Conservation (phyloP, 2,797 vertebrate species). For the Knipowitschia caucasica region DNA sequence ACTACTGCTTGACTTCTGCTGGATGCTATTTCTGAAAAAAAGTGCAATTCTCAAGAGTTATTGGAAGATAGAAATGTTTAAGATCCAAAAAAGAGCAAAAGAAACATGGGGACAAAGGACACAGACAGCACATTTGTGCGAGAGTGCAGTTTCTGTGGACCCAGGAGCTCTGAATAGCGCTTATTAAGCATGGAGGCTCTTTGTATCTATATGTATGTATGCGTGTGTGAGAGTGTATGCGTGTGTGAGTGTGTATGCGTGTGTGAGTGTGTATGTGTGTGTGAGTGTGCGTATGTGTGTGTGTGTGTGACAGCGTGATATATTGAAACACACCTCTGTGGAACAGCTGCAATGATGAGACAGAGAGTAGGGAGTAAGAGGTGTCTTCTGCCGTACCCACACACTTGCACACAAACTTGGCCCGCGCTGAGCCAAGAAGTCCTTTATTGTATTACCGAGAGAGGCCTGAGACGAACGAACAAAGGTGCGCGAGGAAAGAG, state of each 20-base stretch:
- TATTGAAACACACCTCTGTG: slow-evolving; percentile 76
- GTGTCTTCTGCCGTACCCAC: slow-evolving; percentile 58
- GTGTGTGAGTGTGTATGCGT: slow-evolving; percentile 56
- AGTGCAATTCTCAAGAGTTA: not conserved
- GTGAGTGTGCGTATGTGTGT: slow-evolving; percentile 39
- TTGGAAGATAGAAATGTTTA: slow-evolving; percentile 25
- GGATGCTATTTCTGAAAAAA: not conserved
- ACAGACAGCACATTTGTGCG: slow-evolving; percentile 57
- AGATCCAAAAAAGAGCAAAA: slow-evolving; percentile 28
- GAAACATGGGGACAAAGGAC: slow-evolving; percentile 16
- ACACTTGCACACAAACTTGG: slow-evolving; percentile 38
- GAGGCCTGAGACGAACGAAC: slow-evolving; percentile 47
- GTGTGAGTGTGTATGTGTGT: slow-evolving; percentile 52
- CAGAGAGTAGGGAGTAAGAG: slow-evolving; percentile 71
- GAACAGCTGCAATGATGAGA: slow-evolving; percentile 78
- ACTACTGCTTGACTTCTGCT: not conserved
- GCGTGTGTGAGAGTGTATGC: slow-evolving; percentile 30
- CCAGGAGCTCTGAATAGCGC: slow-evolving; percentile 74
- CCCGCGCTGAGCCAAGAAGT: slow-evolving; percentile 62
- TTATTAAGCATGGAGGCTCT: slow-evolving; percentile 70
- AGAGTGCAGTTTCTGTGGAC: slow-evolving; percentile 71
- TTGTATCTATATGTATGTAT: slow-evolving; percentile 33
- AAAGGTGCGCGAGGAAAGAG: slow-evolving; percentile 22
- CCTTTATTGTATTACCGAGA: slow-evolving; percentile 69
- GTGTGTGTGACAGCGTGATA: slow-evolving; percentile 68